Base-by-base conservation (phyloP, 1,140 invertebrate genomes). In the Leptoteleia sp. region DNA sequence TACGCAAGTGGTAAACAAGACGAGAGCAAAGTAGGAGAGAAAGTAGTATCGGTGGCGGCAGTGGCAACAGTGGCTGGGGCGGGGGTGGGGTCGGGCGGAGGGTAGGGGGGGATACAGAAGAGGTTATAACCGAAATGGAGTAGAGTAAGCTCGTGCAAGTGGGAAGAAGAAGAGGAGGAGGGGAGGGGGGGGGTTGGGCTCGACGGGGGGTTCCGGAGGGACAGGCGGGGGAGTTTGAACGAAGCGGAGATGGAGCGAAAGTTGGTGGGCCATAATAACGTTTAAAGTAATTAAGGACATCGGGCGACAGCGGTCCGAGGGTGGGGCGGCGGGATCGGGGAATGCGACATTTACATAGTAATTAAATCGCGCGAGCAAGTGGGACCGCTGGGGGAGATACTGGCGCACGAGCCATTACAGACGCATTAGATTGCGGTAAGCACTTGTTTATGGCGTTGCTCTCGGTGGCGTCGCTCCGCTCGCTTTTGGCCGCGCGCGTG, bases 211-310 rank as follows among this genome's bases (percentile, higher is more conserved):
- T 33, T 7, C n/a, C n/a, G n/a, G 47, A 38, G 29, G 16, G 50
- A 16, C n/a, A n/a, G n/a, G n/a, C 11, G 38, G 45, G 25, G 19
- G 40, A 68, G 43, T 37, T 47, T 25, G 43, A 50, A 27, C 43
- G 13, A 1, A 33, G 17, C 33, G 22, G 47, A 83, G 81, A 83
- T 81, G 81, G 81, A 87, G 82, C 84, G 80, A 83, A 86, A 86
- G 86, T 86, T 85, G 83, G 84, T 82, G 81, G 81, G 85, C 85
- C 82, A 88, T 87, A 88, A 88, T 89, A 89, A 89, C 87, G 87
- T 89, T 88, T 88, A 89, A 89, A 89, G 88, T 89, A 89, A 89
- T 89, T 88, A 89, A 89, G 88, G 88, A 89, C 88, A 89, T 89
- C 86, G 85, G 88, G 88, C 84, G 88, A 88, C 87, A 87, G 83